Base-by-base conservation (phyloP, 1,140 invertebrate genomes). In the Drosophila rufa region DNA sequence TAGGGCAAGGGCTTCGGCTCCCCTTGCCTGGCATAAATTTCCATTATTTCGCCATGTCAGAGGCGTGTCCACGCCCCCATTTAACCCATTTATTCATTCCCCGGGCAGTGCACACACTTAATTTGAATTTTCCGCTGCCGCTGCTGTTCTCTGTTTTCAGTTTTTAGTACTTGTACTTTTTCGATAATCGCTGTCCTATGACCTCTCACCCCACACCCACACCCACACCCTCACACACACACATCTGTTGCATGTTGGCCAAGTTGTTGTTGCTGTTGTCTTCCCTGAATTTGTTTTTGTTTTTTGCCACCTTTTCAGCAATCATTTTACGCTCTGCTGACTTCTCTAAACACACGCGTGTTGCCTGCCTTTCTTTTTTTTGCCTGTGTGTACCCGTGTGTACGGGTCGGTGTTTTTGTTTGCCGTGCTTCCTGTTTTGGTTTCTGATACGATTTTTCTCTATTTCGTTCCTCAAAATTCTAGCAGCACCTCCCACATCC, bases 191-290 rank as follows among this genome's bases (percentile, higher is more conserved):
- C 43, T 57, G 17, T 27, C 25, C 25, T 40, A 15, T 48, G 19
- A 56, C 17, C 66, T 55, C 27, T 25, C 50, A 40, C 22, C 22
- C 11, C 15, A 66, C 36, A 27, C 45, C 40, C 38, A 46, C 17
- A 27, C 27, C 8, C 9, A 38, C 50, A 57, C 22, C 22, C 22
- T 22, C 17, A 62, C 30, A 45, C 15, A 66, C n/a, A 38, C 38
- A 60, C 61, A 87, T 83, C 77, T 83, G 83, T 86, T 86, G 83
- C 83, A 89, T 83, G 79, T 79, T 79, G 46, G 58, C 59, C 62
- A 46, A 75, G 57, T 79, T 61, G 47, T 82, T 86, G 62, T 75
- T 55, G 53, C 19, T 81, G 66, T 75, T 85, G 58, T 67, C 73
- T 47, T 76, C 33, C 36, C 53, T 22, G 53, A 25, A 55, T 60